Evolutionary conservation across 2,888 invertebrate species (phyloP), one percentile per base, ranked within the genome.

Genomic region (Thera britannica): DNA sequence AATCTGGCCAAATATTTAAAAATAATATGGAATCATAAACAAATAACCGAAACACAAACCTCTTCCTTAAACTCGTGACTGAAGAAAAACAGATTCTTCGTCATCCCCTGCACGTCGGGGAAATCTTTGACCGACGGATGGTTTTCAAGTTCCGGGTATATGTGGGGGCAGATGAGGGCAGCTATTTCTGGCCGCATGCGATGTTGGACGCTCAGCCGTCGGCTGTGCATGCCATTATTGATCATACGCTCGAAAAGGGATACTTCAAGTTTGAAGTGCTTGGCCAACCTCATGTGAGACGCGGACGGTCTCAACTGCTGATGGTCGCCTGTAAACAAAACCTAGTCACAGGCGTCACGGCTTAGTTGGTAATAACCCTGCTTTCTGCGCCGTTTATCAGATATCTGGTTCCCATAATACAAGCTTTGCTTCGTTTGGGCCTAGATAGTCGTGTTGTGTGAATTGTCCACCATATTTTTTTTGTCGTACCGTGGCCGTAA

Each of bases 201-300:
- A 85, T 97, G 97, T 83, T 98, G 98, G 6, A 95, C 94, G 70
- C 92, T 86, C 11, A 97, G 87, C 6, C 92, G 90, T n/a, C 94
- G 90, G 75, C 94, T 95, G 65, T 95, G 94, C 23, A 96, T 88
- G 0, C 95, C 94, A 81, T 97, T 96, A 38, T 90, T 93, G 34
- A 98, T 94, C 94, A 98, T 95, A 51, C 97, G 94, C 85, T 98
- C 98, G 87, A 98, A 98, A 61, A 98, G 89, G 0, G 97, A 97
- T 44, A 97, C 93, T 72, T 97, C 96, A 65, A 97, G 90, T 63
- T 96, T 93, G 83, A 93, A 97, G 60, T 95, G 85, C 72, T 89
- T 94, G 7, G 96, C 96, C 68, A 97, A 88, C 58, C 94, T 90
- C 83, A 95, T 95, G 65, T 95, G 95, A 2, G 96, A 95, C 3